Conservation (phyloP, 2,113 vertebrate species). For the Pongo pygmaeus region DNA sequence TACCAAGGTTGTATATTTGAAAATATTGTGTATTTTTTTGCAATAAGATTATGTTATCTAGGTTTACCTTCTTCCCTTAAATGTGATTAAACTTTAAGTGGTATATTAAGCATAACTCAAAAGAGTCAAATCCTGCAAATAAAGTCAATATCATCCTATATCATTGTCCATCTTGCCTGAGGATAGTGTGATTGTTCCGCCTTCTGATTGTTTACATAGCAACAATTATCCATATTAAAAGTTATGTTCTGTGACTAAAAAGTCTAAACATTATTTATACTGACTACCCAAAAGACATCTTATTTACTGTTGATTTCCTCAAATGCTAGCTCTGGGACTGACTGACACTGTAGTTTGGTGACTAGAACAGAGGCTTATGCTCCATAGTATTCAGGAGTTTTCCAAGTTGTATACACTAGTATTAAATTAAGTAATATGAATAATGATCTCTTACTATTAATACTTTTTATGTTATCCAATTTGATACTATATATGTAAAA, state of each 20-base stretch:
- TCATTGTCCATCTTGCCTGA: background rate
- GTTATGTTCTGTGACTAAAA: background rate
- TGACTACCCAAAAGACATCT: background rate
- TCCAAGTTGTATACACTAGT: background rate
- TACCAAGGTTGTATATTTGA: background rate
- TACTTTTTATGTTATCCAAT: background rate
- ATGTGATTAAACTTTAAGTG: background rate
- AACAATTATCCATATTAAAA: background rate
- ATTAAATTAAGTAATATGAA: background rate
- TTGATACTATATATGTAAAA: background rate
- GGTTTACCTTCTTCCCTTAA: background rate
- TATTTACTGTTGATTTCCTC: background rate
- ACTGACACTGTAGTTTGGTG: background rate
- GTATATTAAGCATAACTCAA: background rate
- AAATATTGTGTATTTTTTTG: background rate
- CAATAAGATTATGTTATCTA: background rate
- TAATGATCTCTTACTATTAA: background rate
- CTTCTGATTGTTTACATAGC: background rate
- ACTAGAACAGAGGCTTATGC: background rate
- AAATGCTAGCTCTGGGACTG: background rate
- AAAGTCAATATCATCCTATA: background rate
- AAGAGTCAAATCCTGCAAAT: background rate
- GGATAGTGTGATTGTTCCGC: no score
- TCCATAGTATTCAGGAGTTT: background rate
- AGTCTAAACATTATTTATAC: background rate